Percentiles rank a stretch among this genome's conserved stretches.
Conservation (phyloP, 2,888 invertebrate genomes). For the Scrobipalpa costella region DNA sequence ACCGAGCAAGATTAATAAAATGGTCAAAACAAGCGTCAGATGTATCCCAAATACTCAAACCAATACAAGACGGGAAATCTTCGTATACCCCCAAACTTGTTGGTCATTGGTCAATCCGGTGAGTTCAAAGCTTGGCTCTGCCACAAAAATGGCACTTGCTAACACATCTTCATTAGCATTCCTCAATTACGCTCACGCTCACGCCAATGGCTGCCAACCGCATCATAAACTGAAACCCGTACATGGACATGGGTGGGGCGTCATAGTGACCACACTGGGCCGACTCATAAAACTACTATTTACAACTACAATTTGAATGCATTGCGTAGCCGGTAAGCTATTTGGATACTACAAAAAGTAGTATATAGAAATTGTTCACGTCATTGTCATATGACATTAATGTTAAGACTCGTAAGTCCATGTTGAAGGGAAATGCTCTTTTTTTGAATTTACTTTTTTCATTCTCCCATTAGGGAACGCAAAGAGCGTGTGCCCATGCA, state of each 20-base stretch:
- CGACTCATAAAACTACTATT: not conserved
- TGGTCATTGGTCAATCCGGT: not conserved
- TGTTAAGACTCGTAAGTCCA: too few species aligned
- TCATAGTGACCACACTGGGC: conserved; percentile 33
- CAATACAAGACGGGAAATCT: not conserved
- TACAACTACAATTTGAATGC: too few species aligned
- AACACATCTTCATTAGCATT: conserved; percentile 56
- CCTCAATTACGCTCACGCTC: conserved; percentile 33
- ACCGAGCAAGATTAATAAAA: too few species aligned
- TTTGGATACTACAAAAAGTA: too few species aligned
- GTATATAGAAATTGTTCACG: too few species aligned
- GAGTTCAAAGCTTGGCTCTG: conserved; percentile 22
- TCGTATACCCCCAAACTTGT: not conserved
- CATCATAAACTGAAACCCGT: conserved; percentile 41
- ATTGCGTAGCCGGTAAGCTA: too few species aligned
- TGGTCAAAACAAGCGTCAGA: not conserved
- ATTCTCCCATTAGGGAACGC: too few species aligned
- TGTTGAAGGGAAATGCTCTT: too few species aligned
- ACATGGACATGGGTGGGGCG: conserved; percentile 61
- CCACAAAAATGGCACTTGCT: conserved; percentile 56
- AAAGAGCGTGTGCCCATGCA: too few species aligned
- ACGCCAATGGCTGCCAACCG: conserved; percentile 50
- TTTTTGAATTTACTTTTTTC: too few species aligned
- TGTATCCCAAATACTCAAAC: not conserved
- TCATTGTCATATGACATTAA: too few species aligned